These are phyloP conservation scores for Mesoligia furuncula DNA, from an alignment of 2,888 invertebrate species.

Conservation along the genomic window DNA sequence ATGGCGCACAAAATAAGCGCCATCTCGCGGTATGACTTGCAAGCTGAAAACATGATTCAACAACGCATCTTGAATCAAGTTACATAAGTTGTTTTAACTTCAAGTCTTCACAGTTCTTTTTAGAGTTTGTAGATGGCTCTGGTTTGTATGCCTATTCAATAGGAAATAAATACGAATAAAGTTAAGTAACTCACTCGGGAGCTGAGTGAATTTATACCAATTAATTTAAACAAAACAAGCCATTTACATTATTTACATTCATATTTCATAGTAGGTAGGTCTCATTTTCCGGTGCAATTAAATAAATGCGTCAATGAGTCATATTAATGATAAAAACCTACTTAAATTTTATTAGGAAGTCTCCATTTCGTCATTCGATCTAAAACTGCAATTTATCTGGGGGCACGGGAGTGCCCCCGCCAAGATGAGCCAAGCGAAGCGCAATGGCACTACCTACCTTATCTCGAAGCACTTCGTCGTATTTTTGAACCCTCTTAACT, in stretches of 20 bases:
- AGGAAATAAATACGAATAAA: background rate
- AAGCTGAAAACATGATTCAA: background rate
- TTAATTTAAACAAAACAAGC: background rate
- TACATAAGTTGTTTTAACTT: background rate
- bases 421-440: no score
- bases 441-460: no score
- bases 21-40: constrained; percentile 20
- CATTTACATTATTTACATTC: background rate
- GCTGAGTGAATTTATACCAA: background rate
- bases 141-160: background rate
- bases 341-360: background rate
- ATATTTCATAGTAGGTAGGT: background rate
- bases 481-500: no score
- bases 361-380: background rate
- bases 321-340: background rate
- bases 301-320: background rate
- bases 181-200: background rate
- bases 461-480: no score
- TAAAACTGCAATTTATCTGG: background rate
- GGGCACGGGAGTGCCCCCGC: no score
- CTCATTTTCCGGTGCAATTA: background rate
- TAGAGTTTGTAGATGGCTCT: constrained; percentile 33
- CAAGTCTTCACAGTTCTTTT: background rate
- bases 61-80: constrained; percentile 2
- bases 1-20: constrained; percentile 26